Evolutionary conservation across 1,140 invertebrate genomes (phyloP).

Genomic region (Drosophila pectinifera): DNA sequence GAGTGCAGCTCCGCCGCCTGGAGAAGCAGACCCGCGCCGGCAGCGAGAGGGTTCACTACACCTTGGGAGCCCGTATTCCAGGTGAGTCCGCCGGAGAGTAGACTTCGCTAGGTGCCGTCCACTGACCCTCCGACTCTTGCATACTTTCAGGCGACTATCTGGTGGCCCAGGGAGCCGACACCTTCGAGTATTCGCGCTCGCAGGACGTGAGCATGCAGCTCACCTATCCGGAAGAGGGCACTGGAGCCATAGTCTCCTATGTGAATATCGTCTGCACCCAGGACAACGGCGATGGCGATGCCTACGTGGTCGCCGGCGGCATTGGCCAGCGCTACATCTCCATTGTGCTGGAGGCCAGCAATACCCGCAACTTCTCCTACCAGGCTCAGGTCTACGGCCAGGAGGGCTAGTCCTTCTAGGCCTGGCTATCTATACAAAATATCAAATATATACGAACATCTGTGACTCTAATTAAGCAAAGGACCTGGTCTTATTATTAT

Average conservation of each 20-base stretch:
- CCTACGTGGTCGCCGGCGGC: slow-evolving; percentile 77
- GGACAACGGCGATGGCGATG: slow-evolving; percentile 65
- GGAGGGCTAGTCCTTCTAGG: slow-evolving; percentile 2
- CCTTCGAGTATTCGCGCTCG: slow-evolving; percentile 42
- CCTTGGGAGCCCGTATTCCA: slow-evolving; percentile 59
- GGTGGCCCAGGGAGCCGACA: slow-evolving; percentile 70
- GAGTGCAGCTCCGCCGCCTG: slow-evolving; percentile 47
- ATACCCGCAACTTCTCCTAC: slow-evolving; percentile 70
- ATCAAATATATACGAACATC: slow-evolving; percentile 4
- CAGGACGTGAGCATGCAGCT: slow-evolving; percentile 75
- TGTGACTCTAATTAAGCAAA: slow-evolving; percentile 7
- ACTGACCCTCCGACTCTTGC: background rate
- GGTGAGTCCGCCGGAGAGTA: slow-evolving; percentile 50
- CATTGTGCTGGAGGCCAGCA: slow-evolving; percentile 71
- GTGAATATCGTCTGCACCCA: slow-evolving; percentile 75
- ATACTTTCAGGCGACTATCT: slow-evolving; percentile 72
- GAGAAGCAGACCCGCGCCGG: slow-evolving; percentile 34
- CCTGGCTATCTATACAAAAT: slow-evolving; percentile 7
- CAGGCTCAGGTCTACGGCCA: slow-evolving; percentile 67
- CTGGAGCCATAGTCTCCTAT: slow-evolving; percentile 63
- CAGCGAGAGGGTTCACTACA: slow-evolving; percentile 57
- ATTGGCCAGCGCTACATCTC: slow-evolving; percentile 78
- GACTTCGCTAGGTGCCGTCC: background rate
- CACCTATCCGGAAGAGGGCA: slow-evolving; percentile 68
- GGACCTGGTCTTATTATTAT: background rate